These are phyloP conservation scores for Petrocephalus zakoni DNA, from an alignment of 2,113 vertebrate genomes.

Conservation along the genomic window DNA sequence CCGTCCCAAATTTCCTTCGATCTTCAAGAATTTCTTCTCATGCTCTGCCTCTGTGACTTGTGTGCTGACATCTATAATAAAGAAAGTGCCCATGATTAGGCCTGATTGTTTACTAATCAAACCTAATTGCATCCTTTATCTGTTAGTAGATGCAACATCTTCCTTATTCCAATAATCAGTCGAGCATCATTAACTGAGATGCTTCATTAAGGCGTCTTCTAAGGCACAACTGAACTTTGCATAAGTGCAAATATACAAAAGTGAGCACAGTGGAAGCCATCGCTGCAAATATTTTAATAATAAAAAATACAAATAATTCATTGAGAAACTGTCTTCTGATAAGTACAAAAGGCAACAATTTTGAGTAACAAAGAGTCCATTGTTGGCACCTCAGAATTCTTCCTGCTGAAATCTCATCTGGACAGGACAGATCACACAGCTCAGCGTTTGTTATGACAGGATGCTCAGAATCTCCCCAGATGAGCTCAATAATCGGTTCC, in stretches of 20 bases:
- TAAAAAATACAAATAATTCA: background rate
- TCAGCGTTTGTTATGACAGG: background rate
- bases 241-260: background rate
- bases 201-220: background rate
- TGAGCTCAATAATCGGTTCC: background rate
- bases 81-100: background rate
- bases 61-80: background rate
- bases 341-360: background rate
- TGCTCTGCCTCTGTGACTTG: background rate
- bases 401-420: background rate
- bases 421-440: background rate
- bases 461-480: background rate
- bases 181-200: background rate
- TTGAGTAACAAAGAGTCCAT: background rate
- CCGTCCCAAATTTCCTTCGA: background rate
- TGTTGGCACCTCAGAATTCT: background rate
- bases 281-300: background rate
- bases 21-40: background rate
- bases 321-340: background rate
- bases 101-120: background rate
- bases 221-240: background rate
- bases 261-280: background rate
- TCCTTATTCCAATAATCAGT: background rate
- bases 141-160: background rate
- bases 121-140: conserved; percentile 3